A percentile compares a stretch with the other conserved stretches of the same genome.
Evolutionary conservation across 1,140 invertebrate species (phyloP).

Genomic region (Psix sp.): DNA sequence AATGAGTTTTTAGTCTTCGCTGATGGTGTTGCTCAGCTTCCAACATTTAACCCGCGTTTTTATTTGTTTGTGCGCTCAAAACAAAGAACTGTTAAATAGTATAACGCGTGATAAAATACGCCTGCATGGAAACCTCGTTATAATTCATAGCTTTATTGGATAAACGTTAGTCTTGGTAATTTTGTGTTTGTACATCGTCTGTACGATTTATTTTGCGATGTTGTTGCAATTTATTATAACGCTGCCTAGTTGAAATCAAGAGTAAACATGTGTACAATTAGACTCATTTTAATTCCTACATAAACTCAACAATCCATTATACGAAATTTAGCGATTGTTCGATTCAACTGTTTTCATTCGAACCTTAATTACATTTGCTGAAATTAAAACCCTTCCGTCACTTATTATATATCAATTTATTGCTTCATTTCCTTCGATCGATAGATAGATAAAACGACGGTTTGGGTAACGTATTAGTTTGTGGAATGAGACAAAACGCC

Average conservation of each 20-base stretch:
- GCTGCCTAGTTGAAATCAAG: conserved; percentile 23
- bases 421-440: too few species aligned
- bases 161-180: conserved; percentile 19
- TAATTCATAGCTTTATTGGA: conserved; percentile 43
- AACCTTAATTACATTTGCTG: too few species aligned
- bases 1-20: conserved; percentile 48
- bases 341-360: too few species aligned
- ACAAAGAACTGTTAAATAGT: conserved; percentile 17
- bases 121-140: conserved; percentile 11
- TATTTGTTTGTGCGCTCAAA: too few species aligned
- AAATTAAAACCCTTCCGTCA: too few species aligned
- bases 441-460: too few species aligned
- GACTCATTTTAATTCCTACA: conserved; percentile 49
- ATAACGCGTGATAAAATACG: conserved; percentile 8
- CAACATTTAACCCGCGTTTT: conserved; percentile 8
- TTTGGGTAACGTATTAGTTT: too few species aligned
- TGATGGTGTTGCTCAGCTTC: conserved; percentile 1
- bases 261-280: conserved; percentile 44
- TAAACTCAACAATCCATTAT: conserved; percentile 23
- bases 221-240: conserved; percentile 53
- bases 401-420: too few species aligned
- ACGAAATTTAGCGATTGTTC: conserved; percentile 19
- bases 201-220: conserved; percentile 42
- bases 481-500: too few species aligned
- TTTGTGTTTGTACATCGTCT: conserved; percentile 35